Conservation (phyloP, 1,140 invertebrate genomes). For the Magallana ariakensis region DNA sequence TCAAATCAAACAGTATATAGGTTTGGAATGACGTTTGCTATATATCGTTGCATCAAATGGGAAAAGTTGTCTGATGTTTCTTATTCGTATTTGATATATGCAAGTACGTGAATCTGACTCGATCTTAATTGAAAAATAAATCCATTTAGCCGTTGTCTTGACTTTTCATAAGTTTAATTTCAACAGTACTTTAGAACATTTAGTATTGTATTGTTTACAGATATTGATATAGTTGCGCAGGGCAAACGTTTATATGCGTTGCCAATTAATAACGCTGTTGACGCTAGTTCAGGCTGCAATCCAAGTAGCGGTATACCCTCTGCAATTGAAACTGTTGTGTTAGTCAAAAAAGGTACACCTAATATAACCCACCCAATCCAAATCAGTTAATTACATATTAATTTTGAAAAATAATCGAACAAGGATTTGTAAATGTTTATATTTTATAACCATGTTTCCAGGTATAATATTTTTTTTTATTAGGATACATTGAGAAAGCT, state of each 20-base stretch:
- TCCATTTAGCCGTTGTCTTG: not conserved
- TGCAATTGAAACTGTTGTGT: not conserved
- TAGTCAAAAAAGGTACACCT: not conserved
- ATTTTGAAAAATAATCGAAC: no score
- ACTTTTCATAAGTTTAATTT: not conserved
- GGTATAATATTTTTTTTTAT: no score
- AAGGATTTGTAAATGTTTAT: no score
- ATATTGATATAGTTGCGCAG: not conserved
- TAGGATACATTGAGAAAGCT: conserved; percentile 2
- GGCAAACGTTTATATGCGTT: not conserved
- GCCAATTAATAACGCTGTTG: not conserved
- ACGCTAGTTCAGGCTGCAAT: not conserved
- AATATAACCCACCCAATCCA: no score
- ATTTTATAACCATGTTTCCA: no score
- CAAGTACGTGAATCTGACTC: conserved; percentile 31
- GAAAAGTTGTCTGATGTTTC: conserved; percentile 42
- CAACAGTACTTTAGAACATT: not conserved
- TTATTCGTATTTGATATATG: conserved; percentile 30
- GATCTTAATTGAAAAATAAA: not conserved
- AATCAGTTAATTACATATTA: no score
- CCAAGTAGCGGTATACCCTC: not conserved
- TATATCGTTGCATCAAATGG: conserved; percentile 46
- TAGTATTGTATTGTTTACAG: not conserved
- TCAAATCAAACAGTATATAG: conserved; percentile 12
- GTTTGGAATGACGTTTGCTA: conserved; percentile 13